Evolutionary conservation across 2,888 invertebrate genomes (phyloP).

Genomic region (Acanthosoma haemorrhoidale): DNA sequence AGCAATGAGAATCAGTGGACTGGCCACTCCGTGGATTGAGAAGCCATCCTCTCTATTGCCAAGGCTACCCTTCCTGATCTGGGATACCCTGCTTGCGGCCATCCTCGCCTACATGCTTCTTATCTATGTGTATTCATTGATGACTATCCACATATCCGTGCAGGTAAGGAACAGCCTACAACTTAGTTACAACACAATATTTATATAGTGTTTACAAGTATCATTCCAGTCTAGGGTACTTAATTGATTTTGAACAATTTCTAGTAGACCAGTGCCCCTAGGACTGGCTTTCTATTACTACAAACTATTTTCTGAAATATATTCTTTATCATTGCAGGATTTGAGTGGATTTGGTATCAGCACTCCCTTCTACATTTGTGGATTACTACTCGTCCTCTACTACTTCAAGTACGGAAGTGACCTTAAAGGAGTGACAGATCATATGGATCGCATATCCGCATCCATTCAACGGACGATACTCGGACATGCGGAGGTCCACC

Average conservation of each 20-base stretch:
- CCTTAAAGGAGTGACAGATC: background rate
- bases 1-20: background rate
- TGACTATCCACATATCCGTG: background rate
- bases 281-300: too few species aligned
- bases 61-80: background rate
- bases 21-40: slow-evolving; percentile 1
- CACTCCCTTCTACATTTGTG: background rate
- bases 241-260: too few species aligned
- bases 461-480: background rate
- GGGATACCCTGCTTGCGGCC: background rate
- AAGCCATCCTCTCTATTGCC: background rate
- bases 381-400: background rate
- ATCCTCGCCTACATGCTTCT: background rate
- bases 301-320: background rate
- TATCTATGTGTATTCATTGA: background rate
- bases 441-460: background rate
- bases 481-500: background rate
- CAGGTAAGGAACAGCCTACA: background rate
- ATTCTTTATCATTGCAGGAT: background rate
- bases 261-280: too few species aligned
- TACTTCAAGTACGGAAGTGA: background rate
- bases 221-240: too few species aligned
- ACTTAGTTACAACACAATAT: too few species aligned
- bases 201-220: background rate
- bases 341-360: background rate